These are phyloP conservation scores for Passer domesticus DNA, from an alignment of 2,113 vertebrate genomes.

Conservation along the genomic window DNA sequence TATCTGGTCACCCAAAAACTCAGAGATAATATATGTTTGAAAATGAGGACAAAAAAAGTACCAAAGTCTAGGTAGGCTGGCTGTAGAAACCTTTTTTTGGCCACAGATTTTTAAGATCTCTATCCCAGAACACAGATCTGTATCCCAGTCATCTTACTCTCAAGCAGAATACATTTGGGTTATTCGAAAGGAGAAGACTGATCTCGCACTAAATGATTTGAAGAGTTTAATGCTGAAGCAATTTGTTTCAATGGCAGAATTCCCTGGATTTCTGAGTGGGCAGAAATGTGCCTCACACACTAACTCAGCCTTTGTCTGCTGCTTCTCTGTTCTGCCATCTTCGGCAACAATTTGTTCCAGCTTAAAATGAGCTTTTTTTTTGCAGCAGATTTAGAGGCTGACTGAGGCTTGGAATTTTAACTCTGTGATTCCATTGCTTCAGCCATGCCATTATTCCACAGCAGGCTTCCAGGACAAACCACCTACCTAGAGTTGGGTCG, in stretches of 20 bases:
- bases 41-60: neutral
- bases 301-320: neutral
- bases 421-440: neutral
- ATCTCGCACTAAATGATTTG: neutral
- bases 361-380: neutral
- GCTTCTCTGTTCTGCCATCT: neutral
- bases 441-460: neutral
- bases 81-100: neutral
- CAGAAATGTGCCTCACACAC: neutral
- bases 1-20: neutral
- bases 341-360: neutral
- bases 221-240: neutral
- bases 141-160: neutral
- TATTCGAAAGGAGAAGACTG: neutral
- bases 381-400: neutral
- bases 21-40: neutral
- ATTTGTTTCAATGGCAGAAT: neutral
- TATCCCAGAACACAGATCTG: neutral
- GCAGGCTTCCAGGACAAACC: neutral
- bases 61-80: neutral
- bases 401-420: neutral
- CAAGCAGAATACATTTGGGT: neutral
- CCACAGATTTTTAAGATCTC: neutral
- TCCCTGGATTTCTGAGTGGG: neutral
- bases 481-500: constrained; percentile 93